phyloP scores from a whole-genome alignment of 2,113 vertebrate genomes.

The Crotalus horridus region DNA sequence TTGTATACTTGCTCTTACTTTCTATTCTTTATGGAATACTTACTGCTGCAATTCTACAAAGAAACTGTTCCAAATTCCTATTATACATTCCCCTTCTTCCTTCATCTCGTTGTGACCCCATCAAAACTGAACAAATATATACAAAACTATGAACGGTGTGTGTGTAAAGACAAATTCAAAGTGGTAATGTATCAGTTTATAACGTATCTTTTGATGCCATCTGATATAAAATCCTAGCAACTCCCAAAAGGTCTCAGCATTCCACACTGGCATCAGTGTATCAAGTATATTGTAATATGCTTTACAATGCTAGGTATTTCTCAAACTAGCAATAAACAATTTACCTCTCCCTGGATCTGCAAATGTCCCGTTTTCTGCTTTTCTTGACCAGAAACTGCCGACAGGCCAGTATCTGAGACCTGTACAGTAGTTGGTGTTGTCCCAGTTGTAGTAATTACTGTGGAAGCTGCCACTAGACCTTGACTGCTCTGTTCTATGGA shows the following conservation, averaged over 20 bases:
- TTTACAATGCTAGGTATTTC: background rate
- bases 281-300: background rate
- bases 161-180: background rate
- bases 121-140: background rate
- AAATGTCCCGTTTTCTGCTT: slow-evolving; percentile 75
- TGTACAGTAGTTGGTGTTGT: slow-evolving; percentile 79
- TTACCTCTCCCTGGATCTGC: slow-evolving; percentile 83
- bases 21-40: background rate
- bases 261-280: background rate
- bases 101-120: background rate
- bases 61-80: background rate
- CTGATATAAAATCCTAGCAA: background rate
- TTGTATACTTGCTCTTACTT: background rate
- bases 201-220: background rate
- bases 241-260: background rate
- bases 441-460: slow-evolving; percentile 76
- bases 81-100: background rate
- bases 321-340: slow-evolving; percentile 37
- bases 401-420: slow-evolving; percentile 78
- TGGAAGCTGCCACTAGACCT: slow-evolving; percentile 62
- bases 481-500: slow-evolving; percentile 76
- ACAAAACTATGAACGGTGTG: background rate
- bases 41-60: background rate
- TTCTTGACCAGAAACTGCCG: slow-evolving; percentile 73
- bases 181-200: background rate